Conservation (phyloP, 2,113 vertebrate species). For the Psittacara wagleri region DNA sequence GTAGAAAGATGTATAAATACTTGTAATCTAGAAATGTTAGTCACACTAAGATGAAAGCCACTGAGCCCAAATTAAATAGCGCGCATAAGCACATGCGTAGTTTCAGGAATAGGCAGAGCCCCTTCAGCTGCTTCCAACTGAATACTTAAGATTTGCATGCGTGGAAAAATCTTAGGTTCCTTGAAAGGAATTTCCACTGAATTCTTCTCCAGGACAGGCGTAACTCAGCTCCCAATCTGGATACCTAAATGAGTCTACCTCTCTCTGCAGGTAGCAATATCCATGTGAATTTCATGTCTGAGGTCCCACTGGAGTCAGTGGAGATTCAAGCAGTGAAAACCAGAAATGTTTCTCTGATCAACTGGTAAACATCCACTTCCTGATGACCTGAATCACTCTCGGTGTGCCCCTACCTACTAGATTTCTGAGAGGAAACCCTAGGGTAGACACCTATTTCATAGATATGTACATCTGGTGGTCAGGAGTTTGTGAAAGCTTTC, state of each 20-base stretch:
- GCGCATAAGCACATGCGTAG: background rate
- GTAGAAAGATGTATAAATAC: background rate
- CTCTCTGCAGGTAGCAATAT: background rate
- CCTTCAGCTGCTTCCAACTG: background rate
- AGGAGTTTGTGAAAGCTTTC: background rate
- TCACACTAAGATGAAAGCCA: background rate
- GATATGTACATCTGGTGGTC: background rate
- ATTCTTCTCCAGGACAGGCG: background rate
- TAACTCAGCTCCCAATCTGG: background rate
- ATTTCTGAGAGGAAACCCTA: background rate
- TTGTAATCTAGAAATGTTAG: background rate
- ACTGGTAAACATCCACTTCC: rapidly evolving
- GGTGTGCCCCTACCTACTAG: background rate
- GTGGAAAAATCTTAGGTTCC: background rate
- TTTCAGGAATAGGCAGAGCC: background rate
- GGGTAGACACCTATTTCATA: background rate
- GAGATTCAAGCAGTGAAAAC: background rate
- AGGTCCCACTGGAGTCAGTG: background rate
- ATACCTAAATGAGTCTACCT: background rate
- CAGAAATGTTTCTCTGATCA: rapidly evolving
- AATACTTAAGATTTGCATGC: background rate
- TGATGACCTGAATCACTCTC: background rate
- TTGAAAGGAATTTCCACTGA: background rate
- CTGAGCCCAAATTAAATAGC: background rate
- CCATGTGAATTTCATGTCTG: background rate